phyloP scores from a whole-genome alignment of 2,113 vertebrate genomes.

The Cottus gobio region DNA sequence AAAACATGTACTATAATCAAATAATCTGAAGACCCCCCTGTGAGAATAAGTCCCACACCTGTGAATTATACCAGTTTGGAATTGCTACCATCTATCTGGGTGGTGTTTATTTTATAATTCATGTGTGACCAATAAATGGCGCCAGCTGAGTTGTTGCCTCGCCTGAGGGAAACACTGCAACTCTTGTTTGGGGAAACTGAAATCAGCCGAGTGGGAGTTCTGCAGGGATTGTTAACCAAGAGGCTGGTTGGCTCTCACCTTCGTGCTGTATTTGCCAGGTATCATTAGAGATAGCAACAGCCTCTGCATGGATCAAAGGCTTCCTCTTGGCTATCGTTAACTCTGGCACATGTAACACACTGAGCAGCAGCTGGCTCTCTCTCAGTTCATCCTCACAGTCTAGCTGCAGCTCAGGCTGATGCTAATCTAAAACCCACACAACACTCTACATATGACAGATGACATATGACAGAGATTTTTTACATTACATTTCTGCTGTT shows the following conservation, averaged over 20 bases:
- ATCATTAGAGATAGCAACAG: conserved; percentile 63
- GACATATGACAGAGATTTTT: too few species aligned
- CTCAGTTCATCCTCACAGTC: conserved; percentile 35
- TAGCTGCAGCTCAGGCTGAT: conserved; percentile 46
- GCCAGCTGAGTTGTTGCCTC: conserved; percentile 27
- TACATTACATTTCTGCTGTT: too few species aligned
- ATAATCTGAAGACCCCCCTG: conserved; percentile 6
- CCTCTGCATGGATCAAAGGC: conserved; percentile 67
- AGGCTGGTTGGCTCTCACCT: conserved; percentile 48
- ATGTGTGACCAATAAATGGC: conserved; percentile 55
- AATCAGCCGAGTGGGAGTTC: conserved; percentile 44
- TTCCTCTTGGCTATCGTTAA: conserved; percentile 68
- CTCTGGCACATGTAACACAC: conserved; percentile 51
- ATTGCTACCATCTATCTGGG: conserved; percentile 44
- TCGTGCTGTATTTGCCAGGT: conserved; percentile 53
- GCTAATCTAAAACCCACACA: conserved; percentile 32
- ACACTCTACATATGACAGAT: conserved; percentile 26
- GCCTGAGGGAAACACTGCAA: conserved; percentile 55
- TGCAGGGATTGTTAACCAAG: conserved; percentile 26
- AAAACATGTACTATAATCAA: neutral
- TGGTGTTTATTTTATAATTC: conserved; percentile 58
- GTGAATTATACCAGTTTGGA: conserved; percentile 45
- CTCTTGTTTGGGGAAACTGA: conserved; percentile 50
- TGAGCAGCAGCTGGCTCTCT: conserved; percentile 35
- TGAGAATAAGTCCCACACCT: conserved; percentile 22